These are phyloP conservation scores for Misgurnus anguillicaudatus DNA, from an alignment of 2,113 vertebrate species.

Conservation along the genomic window DNA sequence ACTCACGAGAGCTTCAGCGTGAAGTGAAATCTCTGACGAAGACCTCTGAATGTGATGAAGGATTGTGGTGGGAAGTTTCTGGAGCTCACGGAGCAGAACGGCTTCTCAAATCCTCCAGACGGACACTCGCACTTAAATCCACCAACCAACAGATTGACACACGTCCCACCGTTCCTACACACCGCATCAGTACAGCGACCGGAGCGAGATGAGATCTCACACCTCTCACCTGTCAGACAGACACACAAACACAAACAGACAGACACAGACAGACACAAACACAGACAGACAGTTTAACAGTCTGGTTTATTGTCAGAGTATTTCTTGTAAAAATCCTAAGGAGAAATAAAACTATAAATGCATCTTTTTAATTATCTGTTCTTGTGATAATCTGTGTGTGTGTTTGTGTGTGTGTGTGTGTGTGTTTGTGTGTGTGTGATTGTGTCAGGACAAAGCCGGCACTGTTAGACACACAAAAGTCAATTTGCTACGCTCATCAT, in stretches of 20 bases:
- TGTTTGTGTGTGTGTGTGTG: constrained; percentile 25
- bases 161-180: constrained; percentile 89
- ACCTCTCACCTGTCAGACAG: constrained; percentile 79
- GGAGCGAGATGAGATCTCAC: constrained; percentile 84
- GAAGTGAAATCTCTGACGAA: constrained; percentile 95
- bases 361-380: too few relatives aligned
- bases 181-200: constrained; percentile 85
- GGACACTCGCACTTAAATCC: constrained; percentile 93
- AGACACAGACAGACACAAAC: neutral
- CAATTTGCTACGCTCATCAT: constrained; percentile 12
- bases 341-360: too few relatives aligned
- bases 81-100: constrained; percentile 90
- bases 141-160: constrained; percentile 90
- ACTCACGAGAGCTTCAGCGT: constrained; percentile 90
- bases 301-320: too few relatives aligned
- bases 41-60: constrained; percentile 92
- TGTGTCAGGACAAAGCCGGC: constrained; percentile 7
- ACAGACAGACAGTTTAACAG: too few relatives aligned
- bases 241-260: too few relatives aligned
- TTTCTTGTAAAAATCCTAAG: too few relatives aligned
- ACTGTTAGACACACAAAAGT: constrained; percentile 20
- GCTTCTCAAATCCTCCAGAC: constrained; percentile 85
- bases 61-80: constrained; percentile 87
- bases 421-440: constrained; percentile 16
- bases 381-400: too few relatives aligned